These are phyloP conservation scores for Nothoprocta pentlandii DNA, from an alignment of 2,113 vertebrate genomes.

Conservation along the genomic window DNA sequence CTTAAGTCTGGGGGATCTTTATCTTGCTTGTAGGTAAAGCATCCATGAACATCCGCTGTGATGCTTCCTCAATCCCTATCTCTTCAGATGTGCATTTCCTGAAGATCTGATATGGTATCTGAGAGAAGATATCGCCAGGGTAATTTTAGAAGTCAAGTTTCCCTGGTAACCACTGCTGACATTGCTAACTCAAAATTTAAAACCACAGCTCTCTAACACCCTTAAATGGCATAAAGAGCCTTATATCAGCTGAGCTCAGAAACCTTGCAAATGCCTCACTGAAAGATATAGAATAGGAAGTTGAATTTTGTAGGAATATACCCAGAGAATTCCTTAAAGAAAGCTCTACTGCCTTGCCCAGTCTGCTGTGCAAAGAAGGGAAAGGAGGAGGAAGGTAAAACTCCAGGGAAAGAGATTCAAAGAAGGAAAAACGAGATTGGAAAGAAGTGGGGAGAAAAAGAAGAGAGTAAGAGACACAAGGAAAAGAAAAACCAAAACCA, in stretches of 20 bases:
- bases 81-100: conserved; percentile 42
- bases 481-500: background rate
- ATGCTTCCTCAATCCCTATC: background rate
- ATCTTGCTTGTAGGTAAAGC: background rate
- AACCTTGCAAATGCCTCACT: background rate
- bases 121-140: conserved; percentile 25
- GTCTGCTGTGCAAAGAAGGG: background rate
- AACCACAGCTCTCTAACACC: conserved; percentile 39
- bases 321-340: background rate
- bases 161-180: conserved; percentile 71
- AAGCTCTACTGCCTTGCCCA: background rate
- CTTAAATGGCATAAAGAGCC: conserved; percentile 10
- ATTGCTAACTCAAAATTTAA: conserved; percentile 61
- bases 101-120: conserved; percentile 30
- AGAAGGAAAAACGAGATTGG: background rate
- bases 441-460: background rate
- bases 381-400: background rate
- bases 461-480: background rate
- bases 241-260: background rate
- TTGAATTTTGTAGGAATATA: background rate
- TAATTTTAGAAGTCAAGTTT: conserved; percentile 72
- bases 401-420: background rate
- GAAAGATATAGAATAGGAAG: background rate
- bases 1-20: background rate
- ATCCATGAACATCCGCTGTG: background rate